Evolutionary conservation across 2,888 invertebrate genomes (phyloP).

Genomic region (Drosophila infuscata): DNA sequence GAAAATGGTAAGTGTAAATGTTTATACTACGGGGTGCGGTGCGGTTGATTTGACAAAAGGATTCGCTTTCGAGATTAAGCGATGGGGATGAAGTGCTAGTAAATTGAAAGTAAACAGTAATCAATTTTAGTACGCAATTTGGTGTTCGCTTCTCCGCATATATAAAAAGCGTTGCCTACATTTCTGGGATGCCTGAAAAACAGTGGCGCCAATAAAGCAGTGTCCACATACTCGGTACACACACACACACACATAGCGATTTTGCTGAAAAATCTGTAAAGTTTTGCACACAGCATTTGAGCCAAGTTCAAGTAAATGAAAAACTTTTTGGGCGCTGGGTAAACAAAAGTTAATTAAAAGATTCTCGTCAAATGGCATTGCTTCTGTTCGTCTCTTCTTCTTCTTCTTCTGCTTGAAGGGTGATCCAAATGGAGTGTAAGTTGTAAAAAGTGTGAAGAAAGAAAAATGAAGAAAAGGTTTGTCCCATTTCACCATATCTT

Average conservation of each 20-base stretch:
- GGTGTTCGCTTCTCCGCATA: constrained; percentile 19
- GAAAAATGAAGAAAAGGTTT: constrained; percentile 3
- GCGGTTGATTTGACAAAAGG: constrained; percentile 31
- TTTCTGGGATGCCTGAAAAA: constrained; percentile 9
- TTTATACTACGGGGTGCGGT: constrained; percentile 51
- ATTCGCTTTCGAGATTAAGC: constrained; percentile 46
- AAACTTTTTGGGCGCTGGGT: constrained; percentile 52
- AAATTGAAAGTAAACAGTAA: constrained; percentile 78
- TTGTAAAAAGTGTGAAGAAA: not conserved
- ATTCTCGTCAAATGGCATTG: constrained; percentile 41
- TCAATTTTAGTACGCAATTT: constrained; percentile 58
- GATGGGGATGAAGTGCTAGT: constrained; percentile 45
- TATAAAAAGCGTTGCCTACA: constrained; percentile 43
- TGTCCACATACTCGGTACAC: constrained; percentile 12
- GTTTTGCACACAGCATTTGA: constrained; percentile 31
- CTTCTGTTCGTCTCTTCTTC: constrained; percentile 16
- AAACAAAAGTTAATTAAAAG: constrained; percentile 80
- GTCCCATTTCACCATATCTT: not conserved
- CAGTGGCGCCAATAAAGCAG: constrained; percentile 16
- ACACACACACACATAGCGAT: constrained; percentile 6
- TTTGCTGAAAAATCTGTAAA: constrained; percentile 33
- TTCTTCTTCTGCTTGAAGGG: constrained; percentile 6
- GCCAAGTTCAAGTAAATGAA: constrained; percentile 41
- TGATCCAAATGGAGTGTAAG: constrained; percentile 19
- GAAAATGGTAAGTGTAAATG: constrained; percentile 67